Evolutionary conservation across 2,113 vertebrate species (phyloP), one percentile per base, ranked within the genome.

Genomic region (Limanda limanda): DNA sequence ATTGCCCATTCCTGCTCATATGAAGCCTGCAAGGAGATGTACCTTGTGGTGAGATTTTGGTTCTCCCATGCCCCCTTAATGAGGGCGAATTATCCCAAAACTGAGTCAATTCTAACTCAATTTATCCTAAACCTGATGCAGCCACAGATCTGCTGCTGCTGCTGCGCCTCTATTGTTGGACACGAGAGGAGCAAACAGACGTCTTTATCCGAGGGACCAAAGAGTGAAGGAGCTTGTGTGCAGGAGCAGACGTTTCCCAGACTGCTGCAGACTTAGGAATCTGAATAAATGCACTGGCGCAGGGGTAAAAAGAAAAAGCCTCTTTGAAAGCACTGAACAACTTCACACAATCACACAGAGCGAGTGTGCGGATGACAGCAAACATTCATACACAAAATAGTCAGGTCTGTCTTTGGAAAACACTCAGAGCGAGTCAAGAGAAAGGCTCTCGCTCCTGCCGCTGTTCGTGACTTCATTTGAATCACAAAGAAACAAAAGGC

Each of bases 401-500:
- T 11, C 51, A n/a, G 8, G 51, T 76, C 64, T 64, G 42, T 31
- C 24, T 8, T 52, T 42, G 18, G 59, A 25, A 63, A 70, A 56
- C 70, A 64, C 70, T 61, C 48, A 60, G 31, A 71, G 55, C 14
- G 25, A 31, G 18, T 27, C 17, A 54, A 63, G 57, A 51, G 57
- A 67, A 62, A 47, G 35, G 27, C 76, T 60, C 79, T 80, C 11
- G 20, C 84, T 76, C 56, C 54, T 18, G 64, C 72, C 51, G 69
- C 81, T 68, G 35, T 66, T 75, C 61, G 76, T 47, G 73, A 67
- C 81, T 83, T 84, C 70, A 91, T 92, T 85, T 89, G 75, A 88
- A 91, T 92, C 48, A 89, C 86, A 91, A 88, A 88, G 86, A 84
- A 27, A 83, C 73, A 87, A 88, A 88, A 85, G 69, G 27, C 25